phyloP scores from a whole-genome alignment of 2,113 vertebrate genomes.

The Pterocles orientalis region DNA sequence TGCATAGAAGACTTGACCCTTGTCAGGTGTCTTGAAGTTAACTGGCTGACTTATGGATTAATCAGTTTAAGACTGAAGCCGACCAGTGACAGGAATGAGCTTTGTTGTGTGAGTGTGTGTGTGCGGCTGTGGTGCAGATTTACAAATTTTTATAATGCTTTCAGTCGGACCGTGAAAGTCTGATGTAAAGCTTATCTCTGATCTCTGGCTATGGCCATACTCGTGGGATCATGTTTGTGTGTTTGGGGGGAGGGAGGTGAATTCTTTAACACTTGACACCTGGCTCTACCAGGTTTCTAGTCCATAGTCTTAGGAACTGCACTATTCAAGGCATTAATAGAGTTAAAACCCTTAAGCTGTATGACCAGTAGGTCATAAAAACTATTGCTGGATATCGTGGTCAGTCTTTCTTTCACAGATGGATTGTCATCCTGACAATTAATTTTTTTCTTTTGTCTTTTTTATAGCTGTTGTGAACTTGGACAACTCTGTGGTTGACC shows the following conservation, averaged over 20 bases:
- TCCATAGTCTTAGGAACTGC: neutral
- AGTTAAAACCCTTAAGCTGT: slow-evolving; percentile 12
- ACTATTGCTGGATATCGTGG: neutral
- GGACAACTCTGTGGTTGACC: slow-evolving; percentile 95
- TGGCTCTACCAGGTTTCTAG: slow-evolving; percentile 6
- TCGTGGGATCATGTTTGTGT: slow-evolving; percentile 22
- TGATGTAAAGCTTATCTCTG: slow-evolving; percentile 56
- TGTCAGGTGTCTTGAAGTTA: slow-evolving; percentile 64
- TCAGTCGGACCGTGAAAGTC: slow-evolving; percentile 42
- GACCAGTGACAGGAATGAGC: slow-evolving; percentile 38
- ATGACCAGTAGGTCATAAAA: slow-evolving; percentile 17
- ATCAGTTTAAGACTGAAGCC: slow-evolving; percentile 34
- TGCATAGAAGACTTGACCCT: slow-evolving; percentile 57
- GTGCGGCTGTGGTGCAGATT: slow-evolving; percentile 54
- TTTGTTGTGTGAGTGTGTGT: slow-evolving; percentile 34
- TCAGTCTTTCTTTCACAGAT: slow-evolving; percentile 34
- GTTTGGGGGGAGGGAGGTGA: slow-evolving; percentile 20
- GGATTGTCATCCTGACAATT: slow-evolving; percentile 47
- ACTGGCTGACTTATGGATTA: slow-evolving; percentile 53
- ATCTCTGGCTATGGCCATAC: slow-evolving; percentile 41
- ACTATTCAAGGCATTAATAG: slow-evolving; percentile 1
- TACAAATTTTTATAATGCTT: slow-evolving; percentile 66
- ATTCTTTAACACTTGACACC: slow-evolving; percentile 54
- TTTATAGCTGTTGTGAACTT: slow-evolving; percentile 91
- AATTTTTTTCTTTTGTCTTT: slow-evolving; percentile 37